Conservation (phyloP, 2,797 vertebrate species). For the Hydrophis major region DNA sequence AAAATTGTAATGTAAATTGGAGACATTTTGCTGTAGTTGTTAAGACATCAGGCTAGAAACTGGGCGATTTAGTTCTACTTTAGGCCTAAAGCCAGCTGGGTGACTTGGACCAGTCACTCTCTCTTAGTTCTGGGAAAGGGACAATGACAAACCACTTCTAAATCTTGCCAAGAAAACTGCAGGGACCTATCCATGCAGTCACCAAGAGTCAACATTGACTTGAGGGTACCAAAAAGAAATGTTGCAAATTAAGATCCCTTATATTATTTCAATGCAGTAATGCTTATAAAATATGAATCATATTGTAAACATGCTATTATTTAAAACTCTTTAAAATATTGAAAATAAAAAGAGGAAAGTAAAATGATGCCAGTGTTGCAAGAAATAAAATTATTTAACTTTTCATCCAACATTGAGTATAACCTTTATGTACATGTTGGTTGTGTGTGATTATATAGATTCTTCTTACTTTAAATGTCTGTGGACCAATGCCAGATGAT, state of each 20-base stretch:
- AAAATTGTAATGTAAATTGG: not conserved
- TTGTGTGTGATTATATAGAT: not conserved
- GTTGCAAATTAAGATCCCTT: not conserved
- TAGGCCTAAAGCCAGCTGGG: not conserved
- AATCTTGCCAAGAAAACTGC: not conserved
- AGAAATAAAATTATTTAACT: not conserved
- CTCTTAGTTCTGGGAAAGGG: not conserved
- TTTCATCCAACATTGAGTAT: not conserved
- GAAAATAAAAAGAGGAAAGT: not conserved
- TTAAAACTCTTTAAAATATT: not conserved
- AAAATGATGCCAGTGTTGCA: not conserved
- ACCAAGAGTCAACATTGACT: not conserved
- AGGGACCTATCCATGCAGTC: not conserved
- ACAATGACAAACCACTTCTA: not conserved
- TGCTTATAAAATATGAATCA: not conserved
- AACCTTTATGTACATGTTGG: not conserved
- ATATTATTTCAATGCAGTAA: not conserved
- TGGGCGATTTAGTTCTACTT: not conserved
- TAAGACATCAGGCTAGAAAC: not conserved
- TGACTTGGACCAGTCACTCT: not conserved
- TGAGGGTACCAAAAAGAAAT: not conserved
- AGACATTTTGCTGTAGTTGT: not conserved
- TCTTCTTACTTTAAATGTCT: constrained; percentile 81
- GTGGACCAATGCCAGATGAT: constrained; percentile 76
- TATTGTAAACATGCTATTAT: not conserved